Percentiles rank a stretch among this genome's conserved stretches.
Conservation (phyloP, 1,140 invertebrate genomes). For the Zaprionus camerounensis region DNA sequence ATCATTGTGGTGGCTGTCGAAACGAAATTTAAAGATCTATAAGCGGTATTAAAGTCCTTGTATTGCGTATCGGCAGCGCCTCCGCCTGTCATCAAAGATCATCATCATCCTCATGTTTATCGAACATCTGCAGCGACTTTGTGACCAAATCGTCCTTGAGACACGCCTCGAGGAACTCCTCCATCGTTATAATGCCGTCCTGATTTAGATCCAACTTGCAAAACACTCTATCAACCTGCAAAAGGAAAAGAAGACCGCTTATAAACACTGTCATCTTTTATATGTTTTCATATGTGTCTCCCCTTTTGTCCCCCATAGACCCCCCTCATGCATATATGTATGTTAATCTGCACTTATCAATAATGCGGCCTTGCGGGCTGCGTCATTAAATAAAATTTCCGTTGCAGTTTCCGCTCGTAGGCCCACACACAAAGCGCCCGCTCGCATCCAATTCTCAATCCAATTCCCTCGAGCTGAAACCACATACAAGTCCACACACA, state of each 20-base stretch:
- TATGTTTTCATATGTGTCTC: too few relatives aligned
- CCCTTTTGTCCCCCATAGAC: neutral
- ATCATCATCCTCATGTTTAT: conserved; percentile 86
- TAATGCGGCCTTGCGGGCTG: conserved; percentile 31
- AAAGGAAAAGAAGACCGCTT: neutral
- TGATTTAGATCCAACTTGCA: conserved; percentile 96
- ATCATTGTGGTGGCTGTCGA: conserved; percentile 14
- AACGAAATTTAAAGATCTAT: conserved; percentile 76
- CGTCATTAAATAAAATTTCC: conserved; percentile 73
- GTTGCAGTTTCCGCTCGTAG: conserved; percentile 54
- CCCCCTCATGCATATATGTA: neutral
- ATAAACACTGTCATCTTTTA: neutral
- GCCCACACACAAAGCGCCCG: conserved; percentile 32
- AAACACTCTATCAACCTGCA: conserved; percentile 91
- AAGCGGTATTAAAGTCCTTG: conserved; percentile 77
- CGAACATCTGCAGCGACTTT: conserved; percentile 92
- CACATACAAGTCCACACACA: neutral
- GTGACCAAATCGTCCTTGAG: conserved; percentile 94
- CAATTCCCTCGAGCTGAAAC: conserved; percentile 46
- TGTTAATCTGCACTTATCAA: conserved; percentile 25
- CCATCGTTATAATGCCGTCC: conserved; percentile 97
- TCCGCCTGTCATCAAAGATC: conserved; percentile 84
- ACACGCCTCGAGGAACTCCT: conserved; percentile 98
- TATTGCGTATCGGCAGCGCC: conserved; percentile 66
- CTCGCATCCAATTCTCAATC: conserved; percentile 38